Percentiles rank a stretch among this genome's conserved stretches.
Conservation (phyloP, 2,797 vertebrate genomes). For the Cryptoblepharus egeriae region DNA sequence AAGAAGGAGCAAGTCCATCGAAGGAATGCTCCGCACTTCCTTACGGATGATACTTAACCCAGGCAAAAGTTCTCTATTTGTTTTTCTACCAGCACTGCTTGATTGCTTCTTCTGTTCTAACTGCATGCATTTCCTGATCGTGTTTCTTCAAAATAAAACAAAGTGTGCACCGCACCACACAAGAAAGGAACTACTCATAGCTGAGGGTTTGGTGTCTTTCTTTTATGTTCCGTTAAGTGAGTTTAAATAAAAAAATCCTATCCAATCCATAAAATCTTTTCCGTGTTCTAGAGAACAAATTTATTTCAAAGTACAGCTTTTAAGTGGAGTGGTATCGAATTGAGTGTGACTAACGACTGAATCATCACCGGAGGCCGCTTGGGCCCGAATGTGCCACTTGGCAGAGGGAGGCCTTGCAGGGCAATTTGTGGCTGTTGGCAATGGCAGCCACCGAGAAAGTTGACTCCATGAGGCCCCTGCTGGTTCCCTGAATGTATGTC, state of each 20-base stretch:
- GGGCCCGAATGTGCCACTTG: not conserved
- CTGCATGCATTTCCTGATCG: conserved; percentile 77
- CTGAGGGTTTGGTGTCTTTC: conserved; percentile 23
- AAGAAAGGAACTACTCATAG: conserved; percentile 33
- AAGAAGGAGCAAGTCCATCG: conserved; percentile 74
- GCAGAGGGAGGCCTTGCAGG: conserved; percentile 25
- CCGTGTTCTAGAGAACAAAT: conserved; percentile 35
- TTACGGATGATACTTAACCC: conserved; percentile 77
- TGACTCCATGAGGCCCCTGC: not conserved
- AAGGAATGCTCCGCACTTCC: conserved; percentile 74
- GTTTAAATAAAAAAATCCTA: conserved; percentile 26
- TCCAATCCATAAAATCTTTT: conserved; percentile 18
- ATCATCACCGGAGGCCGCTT: conserved; percentile 15
- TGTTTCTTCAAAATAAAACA: conserved; percentile 33
- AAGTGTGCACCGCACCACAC: not conserved
- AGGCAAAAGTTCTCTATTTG: conserved; percentile 77
- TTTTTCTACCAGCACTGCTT: conserved; percentile 75
- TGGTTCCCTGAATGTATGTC: not conserved
- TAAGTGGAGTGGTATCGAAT: conserved; percentile 11
- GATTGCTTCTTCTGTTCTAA: conserved; percentile 76
- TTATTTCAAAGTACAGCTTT: conserved; percentile 25
- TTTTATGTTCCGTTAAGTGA: conserved; percentile 22
- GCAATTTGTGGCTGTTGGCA: not conserved
- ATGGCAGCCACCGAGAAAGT: conserved; percentile 5
- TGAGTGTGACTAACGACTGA: conserved; percentile 34